phyloP scores from a whole-genome alignment of 2,113 vertebrate genomes.

The Microtus ochrogaster region DNA sequence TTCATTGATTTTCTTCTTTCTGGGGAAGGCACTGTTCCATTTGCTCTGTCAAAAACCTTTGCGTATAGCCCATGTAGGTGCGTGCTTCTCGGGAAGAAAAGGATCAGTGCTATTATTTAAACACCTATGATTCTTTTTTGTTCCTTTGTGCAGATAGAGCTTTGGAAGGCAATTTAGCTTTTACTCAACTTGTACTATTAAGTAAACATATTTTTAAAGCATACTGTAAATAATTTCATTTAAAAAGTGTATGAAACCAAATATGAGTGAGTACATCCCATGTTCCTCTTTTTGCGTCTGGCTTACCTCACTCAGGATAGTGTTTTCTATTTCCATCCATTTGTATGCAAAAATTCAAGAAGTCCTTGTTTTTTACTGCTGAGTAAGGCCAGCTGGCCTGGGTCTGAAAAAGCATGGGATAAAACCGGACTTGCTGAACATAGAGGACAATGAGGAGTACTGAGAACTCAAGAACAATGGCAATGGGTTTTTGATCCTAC shows the following conservation, averaged over 20 bases:
- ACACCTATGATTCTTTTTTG: neutral
- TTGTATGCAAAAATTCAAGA: too few species aligned
- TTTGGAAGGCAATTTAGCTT: neutral
- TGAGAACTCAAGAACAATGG: too few species aligned
- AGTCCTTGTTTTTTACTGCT: too few species aligned
- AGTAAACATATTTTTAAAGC: neutral
- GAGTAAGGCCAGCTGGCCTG: too few species aligned
- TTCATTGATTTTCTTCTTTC: constrained; percentile 16
- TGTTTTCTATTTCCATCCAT: too few species aligned
- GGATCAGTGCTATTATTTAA: neutral
- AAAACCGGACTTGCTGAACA: too few species aligned
- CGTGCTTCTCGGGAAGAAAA: neutral
- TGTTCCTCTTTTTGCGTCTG: too few species aligned
- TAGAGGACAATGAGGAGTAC: too few species aligned
- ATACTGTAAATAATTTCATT: neutral
- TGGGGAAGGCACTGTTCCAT: constrained; percentile 3
- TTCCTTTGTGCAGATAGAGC: neutral
- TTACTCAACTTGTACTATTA: neutral
- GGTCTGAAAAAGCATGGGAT: too few species aligned
- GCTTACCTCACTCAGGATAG: too few species aligned
- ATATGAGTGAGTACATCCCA: too few species aligned
- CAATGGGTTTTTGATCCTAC: too few species aligned
- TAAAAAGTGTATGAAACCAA: neutral
- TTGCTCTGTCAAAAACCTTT: neutral
- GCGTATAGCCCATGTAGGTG: neutral